Percentiles rank a stretch among this genome's conserved stretches.
phyloP scores from a whole-genome alignment of 1,140 invertebrate species.

The Tetraneura akinire region DNA sequence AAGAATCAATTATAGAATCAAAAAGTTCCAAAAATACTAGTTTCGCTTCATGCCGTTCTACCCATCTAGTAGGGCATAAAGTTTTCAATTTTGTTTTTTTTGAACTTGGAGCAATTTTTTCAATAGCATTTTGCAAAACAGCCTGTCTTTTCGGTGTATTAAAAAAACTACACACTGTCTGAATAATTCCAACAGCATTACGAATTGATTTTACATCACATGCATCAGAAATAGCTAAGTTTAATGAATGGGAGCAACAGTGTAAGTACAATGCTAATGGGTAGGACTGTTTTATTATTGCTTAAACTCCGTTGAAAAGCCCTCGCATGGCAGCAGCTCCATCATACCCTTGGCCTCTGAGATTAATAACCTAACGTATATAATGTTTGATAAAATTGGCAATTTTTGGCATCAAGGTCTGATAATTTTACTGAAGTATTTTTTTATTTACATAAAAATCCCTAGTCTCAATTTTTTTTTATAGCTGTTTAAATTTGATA shows the following conservation, averaged over 20 bases:
- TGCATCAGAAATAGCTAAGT: background rate
- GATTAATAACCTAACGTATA: no score
- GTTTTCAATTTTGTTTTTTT: background rate
- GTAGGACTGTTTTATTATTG: background rate
- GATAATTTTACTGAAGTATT: no score
- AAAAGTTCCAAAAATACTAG: background rate
- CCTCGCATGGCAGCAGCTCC: background rate
- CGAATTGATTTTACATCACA: slow-evolving; percentile 1
- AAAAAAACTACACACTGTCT: background rate
- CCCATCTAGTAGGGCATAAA: background rate
- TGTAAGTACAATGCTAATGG: background rate
- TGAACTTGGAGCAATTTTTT: background rate
- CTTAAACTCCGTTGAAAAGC: background rate
- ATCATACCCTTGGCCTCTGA: background rate
- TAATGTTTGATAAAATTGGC: no score
- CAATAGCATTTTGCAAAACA: background rate
- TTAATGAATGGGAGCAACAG: background rate
- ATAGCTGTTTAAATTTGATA: no score
- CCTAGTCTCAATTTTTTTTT: no score
- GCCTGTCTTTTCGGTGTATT: background rate
- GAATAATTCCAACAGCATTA: slow-evolving; percentile 7
- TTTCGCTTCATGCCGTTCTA: background rate
- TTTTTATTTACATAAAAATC: no score
- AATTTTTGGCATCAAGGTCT: no score
- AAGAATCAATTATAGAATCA: background rate